Conservation (phyloP, 2,888 invertebrate species). For the Anticlea derivata region DNA sequence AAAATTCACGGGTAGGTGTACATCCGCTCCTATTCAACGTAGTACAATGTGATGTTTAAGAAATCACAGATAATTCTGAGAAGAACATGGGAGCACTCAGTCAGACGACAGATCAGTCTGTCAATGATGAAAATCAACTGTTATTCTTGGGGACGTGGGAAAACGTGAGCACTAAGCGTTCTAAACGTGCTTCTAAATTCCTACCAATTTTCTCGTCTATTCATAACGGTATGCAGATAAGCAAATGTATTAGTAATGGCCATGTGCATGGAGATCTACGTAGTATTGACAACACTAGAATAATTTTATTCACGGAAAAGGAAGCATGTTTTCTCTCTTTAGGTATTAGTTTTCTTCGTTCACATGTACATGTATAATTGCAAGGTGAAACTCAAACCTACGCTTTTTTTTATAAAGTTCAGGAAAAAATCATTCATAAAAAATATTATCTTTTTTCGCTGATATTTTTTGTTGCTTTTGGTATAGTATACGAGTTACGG, state of each 20-base stretch:
- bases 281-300: too few relatives aligned
- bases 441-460: too few relatives aligned
- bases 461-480: too few relatives aligned
- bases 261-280: background rate
- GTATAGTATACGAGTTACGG: too few relatives aligned
- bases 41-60: slow-evolving; percentile 67
- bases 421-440: too few relatives aligned
- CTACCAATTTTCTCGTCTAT: background rate
- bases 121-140: slow-evolving; percentile 2
- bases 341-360: too few relatives aligned
- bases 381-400: too few relatives aligned
- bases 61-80: slow-evolving; percentile 61
- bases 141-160: background rate
- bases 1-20: slow-evolving; percentile 57
- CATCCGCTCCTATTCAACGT: slow-evolving; percentile 67
- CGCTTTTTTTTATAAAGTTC: too few relatives aligned
- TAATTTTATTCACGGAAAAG: too few relatives aligned
- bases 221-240: slow-evolving; percentile 1
- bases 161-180: slow-evolving; percentile 4
- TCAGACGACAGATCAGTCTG: slow-evolving; percentile 11
- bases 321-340: too few relatives aligned
- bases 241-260: background rate
- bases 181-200: slow-evolving; percentile 5
- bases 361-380: too few relatives aligned
- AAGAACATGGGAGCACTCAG: slow-evolving; percentile 39